Conservation (phyloP, 2,113 vertebrate genomes). For the Chaetodon trifascialis region DNA sequence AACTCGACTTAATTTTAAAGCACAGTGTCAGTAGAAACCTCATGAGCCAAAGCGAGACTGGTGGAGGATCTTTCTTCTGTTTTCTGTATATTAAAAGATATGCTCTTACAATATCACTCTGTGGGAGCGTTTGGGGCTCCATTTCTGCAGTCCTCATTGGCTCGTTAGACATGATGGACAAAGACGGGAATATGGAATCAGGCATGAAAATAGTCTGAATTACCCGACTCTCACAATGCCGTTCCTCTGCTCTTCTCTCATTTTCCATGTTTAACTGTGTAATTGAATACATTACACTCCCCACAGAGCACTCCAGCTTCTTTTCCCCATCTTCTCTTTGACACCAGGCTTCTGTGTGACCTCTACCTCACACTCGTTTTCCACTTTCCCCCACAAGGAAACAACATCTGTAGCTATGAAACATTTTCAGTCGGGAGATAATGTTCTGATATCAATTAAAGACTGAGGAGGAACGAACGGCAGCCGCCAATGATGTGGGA, state of each 20-base stretch:
- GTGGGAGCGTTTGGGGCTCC: not conserved
- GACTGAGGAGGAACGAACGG: not conserved
- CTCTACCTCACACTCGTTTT: not conserved
- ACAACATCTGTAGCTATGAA: slow-evolving; percentile 15
- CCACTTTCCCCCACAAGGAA: slow-evolving; percentile 5
- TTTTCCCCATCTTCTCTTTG: slow-evolving; percentile 11
- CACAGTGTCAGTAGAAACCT: not conserved
- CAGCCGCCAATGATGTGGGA: slow-evolving; percentile 36
- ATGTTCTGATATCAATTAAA: slow-evolving; percentile 70
- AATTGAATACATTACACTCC: slow-evolving; percentile 30
- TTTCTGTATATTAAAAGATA: not conserved
- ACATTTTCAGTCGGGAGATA: slow-evolving; percentile 20
- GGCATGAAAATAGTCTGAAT: not conserved
- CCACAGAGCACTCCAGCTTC: not conserved
- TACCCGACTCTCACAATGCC: not conserved
- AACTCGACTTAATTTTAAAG: not conserved
- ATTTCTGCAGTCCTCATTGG: not conserved
- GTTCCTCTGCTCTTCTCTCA: not conserved
- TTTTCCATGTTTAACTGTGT: slow-evolving; percentile 16
- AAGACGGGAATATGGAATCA: slow-evolving; percentile 2
- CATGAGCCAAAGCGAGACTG: not conserved
- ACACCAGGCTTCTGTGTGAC: slow-evolving; percentile 34
- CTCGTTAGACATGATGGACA: slow-evolving; percentile 6
- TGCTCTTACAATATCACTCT: not conserved
- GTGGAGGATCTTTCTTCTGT: not conserved